Evolutionary conservation across 1,140 invertebrate species (phyloP).

Genomic region (Saccostrea cuccullata): DNA sequence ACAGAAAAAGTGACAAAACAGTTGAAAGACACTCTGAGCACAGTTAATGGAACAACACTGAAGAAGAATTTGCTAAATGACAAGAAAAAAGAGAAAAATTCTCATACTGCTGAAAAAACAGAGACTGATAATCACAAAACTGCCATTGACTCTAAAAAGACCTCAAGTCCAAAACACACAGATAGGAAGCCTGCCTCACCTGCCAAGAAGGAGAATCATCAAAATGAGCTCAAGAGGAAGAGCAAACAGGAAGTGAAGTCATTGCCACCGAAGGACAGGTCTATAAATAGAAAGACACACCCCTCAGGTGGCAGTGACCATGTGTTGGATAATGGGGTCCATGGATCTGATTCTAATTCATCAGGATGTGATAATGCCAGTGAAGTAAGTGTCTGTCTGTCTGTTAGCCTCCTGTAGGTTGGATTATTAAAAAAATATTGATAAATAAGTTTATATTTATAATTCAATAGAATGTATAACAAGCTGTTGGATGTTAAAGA

Average conservation of each 20-base stretch:
- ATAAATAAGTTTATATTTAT: background rate
- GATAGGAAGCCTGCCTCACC: background rate
- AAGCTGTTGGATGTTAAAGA: no score
- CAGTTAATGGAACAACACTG: background rate
- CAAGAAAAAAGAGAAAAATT: slow-evolving; percentile 20
- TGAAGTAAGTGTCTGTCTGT: slow-evolving; percentile 25
- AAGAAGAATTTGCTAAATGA: background rate
- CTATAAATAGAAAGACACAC: background rate
- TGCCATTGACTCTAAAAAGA: background rate
- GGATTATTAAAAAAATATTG: background rate
- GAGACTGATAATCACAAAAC: slow-evolving; percentile 18
- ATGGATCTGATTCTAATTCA: slow-evolving; percentile 57
- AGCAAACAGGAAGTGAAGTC: background rate
- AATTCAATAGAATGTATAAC: no score
- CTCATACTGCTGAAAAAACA: slow-evolving; percentile 25
- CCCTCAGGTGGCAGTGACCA: slow-evolving; percentile 26
- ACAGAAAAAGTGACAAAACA: slow-evolving; percentile 10
- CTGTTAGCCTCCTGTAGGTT: background rate
- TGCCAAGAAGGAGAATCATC: slow-evolving; percentile 27
- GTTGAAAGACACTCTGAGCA: background rate
- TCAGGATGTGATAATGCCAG: slow-evolving; percentile 67
- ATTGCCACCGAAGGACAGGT: background rate
- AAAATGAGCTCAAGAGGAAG: background rate
- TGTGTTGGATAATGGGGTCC: slow-evolving; percentile 52
- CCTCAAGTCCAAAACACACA: slow-evolving; percentile 21